These are phyloP conservation scores for Hyphantria cunea DNA, from an alignment of 1,140 invertebrate genomes.

Conservation along the genomic window DNA sequence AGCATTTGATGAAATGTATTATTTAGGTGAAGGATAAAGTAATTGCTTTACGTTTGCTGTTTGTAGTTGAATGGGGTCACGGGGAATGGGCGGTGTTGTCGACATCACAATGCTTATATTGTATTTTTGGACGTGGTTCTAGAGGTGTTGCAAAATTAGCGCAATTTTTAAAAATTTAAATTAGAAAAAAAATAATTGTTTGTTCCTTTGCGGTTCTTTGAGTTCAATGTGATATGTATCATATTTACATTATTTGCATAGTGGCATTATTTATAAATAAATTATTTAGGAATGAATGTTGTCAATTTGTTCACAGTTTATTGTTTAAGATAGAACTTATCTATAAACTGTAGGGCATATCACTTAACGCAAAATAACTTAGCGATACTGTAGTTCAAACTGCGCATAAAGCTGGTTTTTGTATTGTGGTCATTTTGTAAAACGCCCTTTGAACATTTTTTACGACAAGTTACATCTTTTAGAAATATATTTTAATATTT, in stretches of 20 bases:
- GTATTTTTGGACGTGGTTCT: conserved; percentile 9
- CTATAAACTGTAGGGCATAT: conserved; percentile 10
- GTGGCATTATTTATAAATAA: conserved; percentile 22
- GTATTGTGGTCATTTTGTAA: conserved; percentile 14
- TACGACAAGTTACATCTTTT: conserved; percentile 11
- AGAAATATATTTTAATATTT: conserved; percentile 19
- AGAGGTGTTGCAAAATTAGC: conserved; percentile 13
- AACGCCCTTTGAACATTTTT: conserved; percentile 11
- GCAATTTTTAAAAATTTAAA: conserved; percentile 7
- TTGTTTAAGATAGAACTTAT: conserved; percentile 8
- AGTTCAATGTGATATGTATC: neutral
- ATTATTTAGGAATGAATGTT: conserved; percentile 13
- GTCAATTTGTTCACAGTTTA: conserved; percentile 13
- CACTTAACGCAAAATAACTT: conserved; percentile 10
- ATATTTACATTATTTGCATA: conserved; percentile 7
- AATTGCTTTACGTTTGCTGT: conserved; percentile 14
- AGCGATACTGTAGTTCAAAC: neutral
- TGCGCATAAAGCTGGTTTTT: conserved; percentile 9
- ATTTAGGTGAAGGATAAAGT: conserved; percentile 20
- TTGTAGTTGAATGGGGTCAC: conserved; percentile 11
- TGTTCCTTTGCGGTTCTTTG: conserved; percentile 1
- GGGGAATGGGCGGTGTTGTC: conserved; percentile 10
- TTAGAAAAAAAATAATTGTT: conserved; percentile 2
- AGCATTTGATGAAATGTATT: conserved; percentile 10
- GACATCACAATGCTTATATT: conserved; percentile 20